phyloP scores from a whole-genome alignment of 2,888 invertebrate species.

The Cheiracanthium punctorium region DNA sequence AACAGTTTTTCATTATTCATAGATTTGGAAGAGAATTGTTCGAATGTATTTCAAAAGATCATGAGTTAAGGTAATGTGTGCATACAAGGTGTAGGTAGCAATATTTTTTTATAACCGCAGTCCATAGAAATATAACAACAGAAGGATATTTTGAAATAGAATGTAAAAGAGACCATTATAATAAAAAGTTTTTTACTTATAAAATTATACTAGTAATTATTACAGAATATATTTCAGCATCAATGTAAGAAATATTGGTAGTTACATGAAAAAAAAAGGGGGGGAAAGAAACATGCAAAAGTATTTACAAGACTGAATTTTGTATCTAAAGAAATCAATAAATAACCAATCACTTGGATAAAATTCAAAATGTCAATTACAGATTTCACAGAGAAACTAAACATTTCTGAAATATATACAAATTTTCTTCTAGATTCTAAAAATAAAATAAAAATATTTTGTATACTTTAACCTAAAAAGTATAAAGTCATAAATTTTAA shows the following conservation, averaged over 20 bases:
- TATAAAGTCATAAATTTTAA: not conserved
- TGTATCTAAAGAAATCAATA: not conserved
- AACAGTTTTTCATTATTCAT: too few relatives aligned
- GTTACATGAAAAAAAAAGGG: too few relatives aligned
- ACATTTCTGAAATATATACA: not conserved
- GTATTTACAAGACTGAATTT: not conserved
- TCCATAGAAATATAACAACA: too few relatives aligned
- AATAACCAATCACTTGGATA: not conserved
- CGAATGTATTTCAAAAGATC: too few relatives aligned
- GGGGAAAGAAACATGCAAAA: not conserved
- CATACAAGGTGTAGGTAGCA: too few relatives aligned
- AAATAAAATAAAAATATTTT: not conserved
- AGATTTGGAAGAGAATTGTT: too few relatives aligned
- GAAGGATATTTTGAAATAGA: too few relatives aligned
- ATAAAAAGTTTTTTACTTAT: conserved; percentile 50
- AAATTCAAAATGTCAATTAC: not conserved
- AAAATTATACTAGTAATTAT: conserved; percentile 68
- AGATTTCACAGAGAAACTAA: not conserved
- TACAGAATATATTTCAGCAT: conserved; percentile 54
- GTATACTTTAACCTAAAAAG: not conserved
- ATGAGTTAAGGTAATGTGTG: too few relatives aligned
- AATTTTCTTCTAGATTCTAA: not conserved
- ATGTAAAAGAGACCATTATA: too few relatives aligned
- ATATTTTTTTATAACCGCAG: too few relatives aligned
- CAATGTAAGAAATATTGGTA: conserved; percentile 31